These are phyloP conservation scores for Cyphotilapia sp. DNA, from an alignment of 2,113 vertebrate species.

Conservation along the genomic window DNA sequence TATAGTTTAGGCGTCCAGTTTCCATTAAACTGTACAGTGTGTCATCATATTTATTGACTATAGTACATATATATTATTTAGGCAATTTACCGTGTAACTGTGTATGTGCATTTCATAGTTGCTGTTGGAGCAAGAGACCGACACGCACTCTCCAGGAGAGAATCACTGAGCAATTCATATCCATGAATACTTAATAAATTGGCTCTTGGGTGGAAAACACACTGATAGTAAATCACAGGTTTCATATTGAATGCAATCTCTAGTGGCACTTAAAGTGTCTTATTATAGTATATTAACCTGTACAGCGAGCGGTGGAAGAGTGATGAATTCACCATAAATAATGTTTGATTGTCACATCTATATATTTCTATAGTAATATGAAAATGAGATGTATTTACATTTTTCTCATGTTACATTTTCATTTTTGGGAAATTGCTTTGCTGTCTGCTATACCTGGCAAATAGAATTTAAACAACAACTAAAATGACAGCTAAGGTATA, in stretches of 20 bases:
- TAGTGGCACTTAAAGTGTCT: background rate
- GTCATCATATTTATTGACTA: conserved; percentile 9
- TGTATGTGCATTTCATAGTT: background rate
- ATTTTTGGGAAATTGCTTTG: background rate
- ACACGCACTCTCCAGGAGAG: background rate
- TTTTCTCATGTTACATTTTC: background rate
- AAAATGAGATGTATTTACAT: background rate
- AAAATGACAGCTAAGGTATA: background rate
- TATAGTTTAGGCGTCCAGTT: background rate
- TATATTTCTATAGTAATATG: background rate
- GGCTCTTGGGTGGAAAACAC: background rate
- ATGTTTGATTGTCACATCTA: background rate
- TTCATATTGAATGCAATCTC: background rate
- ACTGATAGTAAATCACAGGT: conserved; percentile 8
- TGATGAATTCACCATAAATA: background rate
- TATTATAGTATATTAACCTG: background rate
- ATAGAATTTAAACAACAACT: background rate
- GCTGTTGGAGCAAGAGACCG: background rate
- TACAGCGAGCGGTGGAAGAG: background rate
- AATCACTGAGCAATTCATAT: conserved; percentile 16
- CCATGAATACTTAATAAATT: conserved; percentile 16
- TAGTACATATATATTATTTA: conserved; percentile 22
- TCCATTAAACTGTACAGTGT: background rate
- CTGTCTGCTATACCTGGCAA: background rate
- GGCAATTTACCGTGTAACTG: background rate